Percentiles rank a stretch among this genome's conserved stretches.
These are phyloP conservation scores for Hippopotamus amphibius DNA, from an alignment of 2,113 vertebrate genomes.

Conservation along the genomic window DNA sequence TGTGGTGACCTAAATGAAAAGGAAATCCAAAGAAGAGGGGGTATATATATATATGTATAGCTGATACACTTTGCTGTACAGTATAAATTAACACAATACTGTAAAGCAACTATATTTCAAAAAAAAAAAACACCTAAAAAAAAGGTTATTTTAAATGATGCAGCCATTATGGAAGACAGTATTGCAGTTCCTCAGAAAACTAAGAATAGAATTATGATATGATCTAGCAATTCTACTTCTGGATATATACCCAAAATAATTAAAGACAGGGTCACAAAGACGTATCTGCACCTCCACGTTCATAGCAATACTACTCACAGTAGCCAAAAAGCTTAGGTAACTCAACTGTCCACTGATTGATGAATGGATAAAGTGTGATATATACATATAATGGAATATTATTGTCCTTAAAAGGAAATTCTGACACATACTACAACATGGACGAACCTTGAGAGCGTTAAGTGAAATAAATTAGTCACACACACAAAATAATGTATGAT, in stretches of 20 bases:
- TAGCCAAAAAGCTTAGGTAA: background rate
- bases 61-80: no score
- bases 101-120: no score
- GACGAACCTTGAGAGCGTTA: background rate
- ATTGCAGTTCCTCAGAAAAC: background rate
- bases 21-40: no score
- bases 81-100: no score
- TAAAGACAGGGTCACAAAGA: background rate
- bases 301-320: background rate
- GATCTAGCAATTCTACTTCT: slow-evolving; percentile 28
- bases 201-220: background rate
- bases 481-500: background rate
- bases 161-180: background rate
- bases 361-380: background rate
- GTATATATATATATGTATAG: no score
- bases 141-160: background rate
- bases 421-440: background rate
- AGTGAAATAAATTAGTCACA: slow-evolving; percentile 9
- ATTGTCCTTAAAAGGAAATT: slow-evolving; percentile 18
- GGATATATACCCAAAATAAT: background rate
- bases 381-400: background rate
- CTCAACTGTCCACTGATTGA: background rate
- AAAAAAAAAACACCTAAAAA: background rate
- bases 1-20: no score
- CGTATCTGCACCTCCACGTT: background rate